Conservation (phyloP, 2,888 invertebrate genomes). For the Ormyrus labotus region DNA sequence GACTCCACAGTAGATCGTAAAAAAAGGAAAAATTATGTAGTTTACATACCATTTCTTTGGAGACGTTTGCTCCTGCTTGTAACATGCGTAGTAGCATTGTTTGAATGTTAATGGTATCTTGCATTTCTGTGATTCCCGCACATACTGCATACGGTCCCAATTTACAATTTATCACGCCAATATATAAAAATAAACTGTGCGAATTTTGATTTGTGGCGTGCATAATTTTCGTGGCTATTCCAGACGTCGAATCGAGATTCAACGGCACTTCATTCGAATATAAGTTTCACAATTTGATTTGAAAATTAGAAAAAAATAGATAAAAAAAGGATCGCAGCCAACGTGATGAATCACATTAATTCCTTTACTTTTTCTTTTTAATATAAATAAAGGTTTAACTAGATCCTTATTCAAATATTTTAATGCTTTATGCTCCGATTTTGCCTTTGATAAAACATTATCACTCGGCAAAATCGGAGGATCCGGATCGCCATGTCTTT, state of each 20-base stretch:
- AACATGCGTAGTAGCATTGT: not conserved
- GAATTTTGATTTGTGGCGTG: not conserved
- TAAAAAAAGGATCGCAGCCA: slow-evolving; percentile 2
- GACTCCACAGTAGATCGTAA: not conserved
- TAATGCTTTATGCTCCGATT: not conserved
- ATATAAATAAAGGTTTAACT: not conserved
- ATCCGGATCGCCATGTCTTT: slow-evolving; percentile 3
- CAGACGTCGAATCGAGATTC: not conserved
- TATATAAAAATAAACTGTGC: not conserved
- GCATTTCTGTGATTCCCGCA: not conserved
- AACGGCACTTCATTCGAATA: not conserved
- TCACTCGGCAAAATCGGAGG: not conserved
- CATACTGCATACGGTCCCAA: slow-evolving; percentile 1
- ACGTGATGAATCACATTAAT: not conserved
- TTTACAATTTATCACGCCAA: slow-evolving; percentile 11
- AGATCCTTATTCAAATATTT: not conserved
- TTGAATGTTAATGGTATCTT: not conserved
- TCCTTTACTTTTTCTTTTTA: slow-evolving; percentile 2
- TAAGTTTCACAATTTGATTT: slow-evolving; percentile 6
- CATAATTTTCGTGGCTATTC: slow-evolving; percentile 2
- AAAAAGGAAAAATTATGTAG: not conserved
- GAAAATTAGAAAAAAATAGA: not conserved
- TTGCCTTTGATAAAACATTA: not conserved
- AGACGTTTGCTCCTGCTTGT: slow-evolving; percentile 3
- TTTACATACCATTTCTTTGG: slow-evolving; percentile 7